Evolutionary conservation across 2,797 vertebrate genomes (phyloP).

Genomic region (Cuculus canorus): DNA sequence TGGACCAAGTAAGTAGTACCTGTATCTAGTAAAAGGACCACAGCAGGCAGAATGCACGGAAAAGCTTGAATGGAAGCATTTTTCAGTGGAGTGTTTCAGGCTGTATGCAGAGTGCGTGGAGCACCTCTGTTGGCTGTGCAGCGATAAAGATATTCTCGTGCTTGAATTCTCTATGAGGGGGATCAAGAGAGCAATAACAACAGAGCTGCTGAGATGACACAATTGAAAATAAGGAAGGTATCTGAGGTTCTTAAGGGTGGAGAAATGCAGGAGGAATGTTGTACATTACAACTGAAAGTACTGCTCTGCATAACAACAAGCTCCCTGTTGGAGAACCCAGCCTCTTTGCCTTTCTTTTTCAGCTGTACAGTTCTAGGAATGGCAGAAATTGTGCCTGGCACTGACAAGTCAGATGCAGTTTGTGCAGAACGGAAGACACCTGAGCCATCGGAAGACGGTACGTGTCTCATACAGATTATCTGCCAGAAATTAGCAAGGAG

Average conservation of each 20-base stretch:
- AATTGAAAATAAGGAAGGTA: background rate
- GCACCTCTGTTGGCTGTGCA: background rate
- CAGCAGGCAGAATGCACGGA: background rate
- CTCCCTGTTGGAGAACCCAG: background rate
- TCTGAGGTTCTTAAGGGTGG: background rate
- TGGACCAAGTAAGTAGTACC: slow-evolving; percentile 94
- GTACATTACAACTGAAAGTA: background rate
- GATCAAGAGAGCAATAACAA: background rate
- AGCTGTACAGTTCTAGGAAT: slow-evolving; percentile 89
- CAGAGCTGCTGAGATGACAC: background rate
- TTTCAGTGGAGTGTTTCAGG: background rate
- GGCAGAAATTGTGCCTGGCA: slow-evolving; percentile 79
- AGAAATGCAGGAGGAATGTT: background rate
- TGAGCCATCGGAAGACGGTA: slow-evolving; percentile 61
- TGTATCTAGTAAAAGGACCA: background rate
- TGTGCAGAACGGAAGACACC: slow-evolving; percentile 70
- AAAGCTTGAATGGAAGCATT: background rate
- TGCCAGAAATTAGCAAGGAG: background rate
- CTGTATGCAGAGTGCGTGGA: background rate
- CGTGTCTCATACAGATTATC: background rate
- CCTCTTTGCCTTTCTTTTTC: slow-evolving; percentile 4
- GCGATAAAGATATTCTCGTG: background rate
- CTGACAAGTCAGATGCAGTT: slow-evolving; percentile 78
- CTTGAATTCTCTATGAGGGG: background rate
- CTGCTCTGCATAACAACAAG: background rate